A percentile compares a stretch with the other conserved stretches of the same genome.
These are phyloP conservation scores for Temnothorax rugatulus DNA, from an alignment of 2,888 invertebrate species.

Conservation along the genomic window DNA sequence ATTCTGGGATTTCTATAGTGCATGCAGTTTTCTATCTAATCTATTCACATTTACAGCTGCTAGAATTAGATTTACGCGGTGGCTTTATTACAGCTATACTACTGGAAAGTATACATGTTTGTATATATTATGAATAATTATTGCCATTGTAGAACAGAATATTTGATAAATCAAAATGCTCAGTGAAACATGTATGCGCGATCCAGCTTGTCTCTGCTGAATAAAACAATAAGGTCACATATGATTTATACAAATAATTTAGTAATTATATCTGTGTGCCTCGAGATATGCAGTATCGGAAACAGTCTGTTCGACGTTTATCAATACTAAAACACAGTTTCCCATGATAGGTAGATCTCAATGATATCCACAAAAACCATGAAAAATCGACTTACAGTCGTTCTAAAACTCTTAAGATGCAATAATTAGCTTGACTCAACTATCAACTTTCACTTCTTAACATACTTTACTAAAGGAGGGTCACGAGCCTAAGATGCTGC, in stretches of 20 bases:
- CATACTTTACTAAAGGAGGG: conserved; percentile 85
- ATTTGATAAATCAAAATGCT: conserved; percentile 62
- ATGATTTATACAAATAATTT: conserved; percentile 73
- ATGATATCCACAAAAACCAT: conserved; percentile 61
- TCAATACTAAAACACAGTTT: conserved; percentile 68
- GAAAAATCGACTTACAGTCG: conserved; percentile 59
- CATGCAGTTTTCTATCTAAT: conserved; percentile 77
- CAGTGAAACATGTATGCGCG: conserved; percentile 45
- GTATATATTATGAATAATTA: conserved; percentile 79
- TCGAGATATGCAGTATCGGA: conserved; percentile 61
- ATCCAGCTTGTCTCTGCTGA: conserved; percentile 69
- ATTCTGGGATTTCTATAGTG: too few relatives aligned
- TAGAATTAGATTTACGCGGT: conserved; percentile 77
- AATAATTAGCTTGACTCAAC: conserved; percentile 72
- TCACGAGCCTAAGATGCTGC: conserved; percentile 86
- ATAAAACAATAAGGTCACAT: conserved; percentile 60
- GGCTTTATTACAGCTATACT: conserved; percentile 79
- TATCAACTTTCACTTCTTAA: conserved; percentile 79
- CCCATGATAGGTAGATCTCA: conserved; percentile 52
- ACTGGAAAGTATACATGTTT: conserved; percentile 80
- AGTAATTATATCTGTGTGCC: conserved; percentile 62
- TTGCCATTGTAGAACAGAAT: conserved; percentile 81
- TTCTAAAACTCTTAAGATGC: conserved; percentile 62
- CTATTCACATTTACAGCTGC: conserved; percentile 84
- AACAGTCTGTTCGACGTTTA: conserved; percentile 47